phyloP scores from a whole-genome alignment of 2,113 vertebrate genomes.

The Myocastor coypus region DNA sequence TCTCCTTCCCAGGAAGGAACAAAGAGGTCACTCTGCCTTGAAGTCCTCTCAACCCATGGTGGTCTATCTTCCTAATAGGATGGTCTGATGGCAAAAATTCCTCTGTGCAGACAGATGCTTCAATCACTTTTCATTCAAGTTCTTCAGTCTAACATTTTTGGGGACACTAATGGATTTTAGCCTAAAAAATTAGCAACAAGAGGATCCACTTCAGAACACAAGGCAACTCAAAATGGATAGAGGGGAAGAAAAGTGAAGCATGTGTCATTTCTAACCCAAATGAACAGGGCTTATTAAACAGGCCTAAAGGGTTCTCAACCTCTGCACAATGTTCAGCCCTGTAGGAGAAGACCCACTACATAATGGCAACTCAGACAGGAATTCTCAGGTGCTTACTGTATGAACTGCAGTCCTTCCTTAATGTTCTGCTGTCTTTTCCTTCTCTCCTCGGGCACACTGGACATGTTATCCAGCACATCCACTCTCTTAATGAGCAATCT shows the following conservation, averaged over 20 bases:
- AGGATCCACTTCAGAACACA: not conserved
- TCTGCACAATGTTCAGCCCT: not conserved
- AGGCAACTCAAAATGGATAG: not conserved
- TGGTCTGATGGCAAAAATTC: not conserved
- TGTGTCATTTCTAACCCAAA: not conserved
- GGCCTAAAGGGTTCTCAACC: not conserved
- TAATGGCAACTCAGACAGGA: fast-evolving
- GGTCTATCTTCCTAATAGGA: not conserved
- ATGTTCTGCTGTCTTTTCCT: slow-evolving; percentile 95
- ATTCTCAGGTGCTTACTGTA: slow-evolving; percentile 91
- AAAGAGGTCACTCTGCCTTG: not conserved
- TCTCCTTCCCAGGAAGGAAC: not conserved
- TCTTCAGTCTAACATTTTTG: not conserved
- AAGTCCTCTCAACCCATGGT: not conserved
- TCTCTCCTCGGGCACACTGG: slow-evolving; percentile 92
- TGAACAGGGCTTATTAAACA: not conserved
- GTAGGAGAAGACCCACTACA: fast-evolving
- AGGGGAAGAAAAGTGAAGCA: not conserved
- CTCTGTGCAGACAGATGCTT: not conserved
- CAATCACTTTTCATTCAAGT: not conserved
- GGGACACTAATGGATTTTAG: not conserved
- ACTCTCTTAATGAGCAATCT: slow-evolving; percentile 87
- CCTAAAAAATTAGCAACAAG: not conserved
- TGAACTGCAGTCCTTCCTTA: slow-evolving; percentile 96
- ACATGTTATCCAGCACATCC: slow-evolving; percentile 92